Evolutionary conservation across 1,140 invertebrate genomes (phyloP), one percentile per base, ranked within the genome.

Genomic region (Drosophila ercepeae): DNA sequence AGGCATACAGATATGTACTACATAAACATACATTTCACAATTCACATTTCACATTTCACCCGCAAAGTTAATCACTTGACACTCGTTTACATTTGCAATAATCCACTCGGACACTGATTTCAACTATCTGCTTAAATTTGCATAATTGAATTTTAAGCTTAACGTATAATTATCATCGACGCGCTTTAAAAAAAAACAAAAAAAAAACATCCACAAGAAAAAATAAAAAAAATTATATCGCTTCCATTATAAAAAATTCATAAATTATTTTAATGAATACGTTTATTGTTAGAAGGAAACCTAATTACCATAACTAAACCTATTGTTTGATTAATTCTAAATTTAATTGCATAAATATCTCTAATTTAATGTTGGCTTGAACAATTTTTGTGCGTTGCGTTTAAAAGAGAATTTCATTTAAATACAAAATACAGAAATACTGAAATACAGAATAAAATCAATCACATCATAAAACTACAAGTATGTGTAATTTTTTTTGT

Each of bases 41-140:
- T n/a, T n/a, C n/a, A 63, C 51, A 61, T 25, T 41, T 55, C 63
- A 69, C 51, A 63, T 61, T 39, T 39, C 57, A 61, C 57, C 53
- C 53, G 44, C 52, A 50, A 60, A 61, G 51, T 75, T 63, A 55
- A 55, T 73, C 53, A 75, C 63, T 76, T 58, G 55, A 81, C 77
- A 86, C 82, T 88, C 51, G 81, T 88, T 86, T 74, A 81, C 55
- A 82, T 77, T 54, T 86, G 81, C 82, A 82, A 81, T 61, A 75
- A 71, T 64, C 75, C 61, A 73, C 53, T 72, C n/a, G 78, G 55
- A 73, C 60, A 58, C 60, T 55, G 71, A 51, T 57, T 63, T 79
- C 53, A 51, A 73, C 16, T 19, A 42, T 42, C 18, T 42, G 39
- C 14, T 19, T 42, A 39, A 13, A 39, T 39, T 39, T 42, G 16